Conservation (phyloP, 92 coral and sea anemone species). For the Zoanthus gigantus region DNA sequence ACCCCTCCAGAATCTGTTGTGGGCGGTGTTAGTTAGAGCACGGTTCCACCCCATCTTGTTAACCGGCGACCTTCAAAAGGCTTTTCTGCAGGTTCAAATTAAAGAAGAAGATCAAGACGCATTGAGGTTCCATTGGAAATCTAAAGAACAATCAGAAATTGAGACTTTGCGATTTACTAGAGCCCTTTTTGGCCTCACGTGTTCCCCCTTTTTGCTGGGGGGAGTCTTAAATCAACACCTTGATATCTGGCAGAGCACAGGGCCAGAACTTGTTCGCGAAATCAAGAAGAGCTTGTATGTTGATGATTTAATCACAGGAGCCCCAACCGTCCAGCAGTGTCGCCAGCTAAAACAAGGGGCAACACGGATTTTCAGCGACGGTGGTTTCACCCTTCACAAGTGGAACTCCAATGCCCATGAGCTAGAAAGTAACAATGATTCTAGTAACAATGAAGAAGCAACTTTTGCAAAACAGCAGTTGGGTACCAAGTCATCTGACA, state of each 20-base stretch:
- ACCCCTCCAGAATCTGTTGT: too few species aligned
- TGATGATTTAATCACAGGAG: slow-evolving; percentile 26
- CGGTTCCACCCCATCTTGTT: neutral
- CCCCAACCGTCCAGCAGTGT: slow-evolving; percentile 32
- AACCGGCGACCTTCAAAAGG: neutral
- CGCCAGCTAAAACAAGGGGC: slow-evolving; percentile 24
- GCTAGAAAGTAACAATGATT: neutral
- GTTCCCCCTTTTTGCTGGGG: slow-evolving; percentile 13
- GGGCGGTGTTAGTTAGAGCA: neutral
- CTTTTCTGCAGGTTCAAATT: neutral
- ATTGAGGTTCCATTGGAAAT: slow-evolving; percentile 33
- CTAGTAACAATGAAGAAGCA: slow-evolving; percentile 12
- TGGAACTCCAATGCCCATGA: neutral
- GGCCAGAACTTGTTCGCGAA: slow-evolving; percentile 34
- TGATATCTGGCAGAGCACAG: neutral
- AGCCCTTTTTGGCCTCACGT: too few species aligned
- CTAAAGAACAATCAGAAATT: slow-evolving; percentile 24
- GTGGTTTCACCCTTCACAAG: neutral
- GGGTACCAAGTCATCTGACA: slow-evolving; percentile 31
- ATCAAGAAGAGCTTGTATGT: slow-evolving; percentile 40
- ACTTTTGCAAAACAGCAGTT: slow-evolving; percentile 10
- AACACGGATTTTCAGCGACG: slow-evolving; percentile 44
- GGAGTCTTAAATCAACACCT: slow-evolving; percentile 20
- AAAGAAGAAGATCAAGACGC: neutral
- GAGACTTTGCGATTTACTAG: slow-evolving; percentile 7